Evolutionary conservation across 2,113 vertebrate genomes (phyloP).

Genomic region (Leptodactylus fuscus): DNA sequence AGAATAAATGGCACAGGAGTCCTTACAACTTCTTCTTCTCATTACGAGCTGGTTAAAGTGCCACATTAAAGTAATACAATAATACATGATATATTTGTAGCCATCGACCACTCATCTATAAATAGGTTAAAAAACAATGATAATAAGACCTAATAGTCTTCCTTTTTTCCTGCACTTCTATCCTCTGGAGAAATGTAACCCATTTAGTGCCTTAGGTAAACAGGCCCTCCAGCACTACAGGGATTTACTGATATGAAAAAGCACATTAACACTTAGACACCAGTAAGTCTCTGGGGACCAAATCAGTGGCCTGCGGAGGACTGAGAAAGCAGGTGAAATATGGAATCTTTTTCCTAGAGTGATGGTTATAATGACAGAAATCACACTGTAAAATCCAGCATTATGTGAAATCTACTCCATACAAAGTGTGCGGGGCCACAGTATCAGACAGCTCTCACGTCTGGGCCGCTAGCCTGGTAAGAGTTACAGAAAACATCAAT

Average conservation of each 20-base stretch:
- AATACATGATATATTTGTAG: neutral
- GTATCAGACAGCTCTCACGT: neutral
- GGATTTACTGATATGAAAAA: constrained; percentile 40
- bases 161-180: constrained; percentile 24
- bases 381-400: neutral
- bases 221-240: constrained; percentile 25
- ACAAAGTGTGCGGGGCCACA: neutral
- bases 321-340: neutral
- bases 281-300: neutral
- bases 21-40: neutral
- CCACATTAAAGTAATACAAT: neutral
- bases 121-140: constrained; percentile 24
- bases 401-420: neutral
- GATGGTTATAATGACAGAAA: neutral
- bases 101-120: constrained; percentile 19
- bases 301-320: neutral
- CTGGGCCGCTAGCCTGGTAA: neutral
- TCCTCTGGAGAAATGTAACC: constrained; percentile 42
- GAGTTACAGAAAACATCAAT: too few species aligned
- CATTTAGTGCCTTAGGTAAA: constrained; percentile 33
- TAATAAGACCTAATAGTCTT: constrained; percentile 45
- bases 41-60: neutral
- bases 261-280: constrained; percentile 51
- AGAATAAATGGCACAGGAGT: too few species aligned
- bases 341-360: neutral